Base-by-base conservation (phyloP, 2,797 vertebrate species). In the Mormyrops boulengeri region DNA sequence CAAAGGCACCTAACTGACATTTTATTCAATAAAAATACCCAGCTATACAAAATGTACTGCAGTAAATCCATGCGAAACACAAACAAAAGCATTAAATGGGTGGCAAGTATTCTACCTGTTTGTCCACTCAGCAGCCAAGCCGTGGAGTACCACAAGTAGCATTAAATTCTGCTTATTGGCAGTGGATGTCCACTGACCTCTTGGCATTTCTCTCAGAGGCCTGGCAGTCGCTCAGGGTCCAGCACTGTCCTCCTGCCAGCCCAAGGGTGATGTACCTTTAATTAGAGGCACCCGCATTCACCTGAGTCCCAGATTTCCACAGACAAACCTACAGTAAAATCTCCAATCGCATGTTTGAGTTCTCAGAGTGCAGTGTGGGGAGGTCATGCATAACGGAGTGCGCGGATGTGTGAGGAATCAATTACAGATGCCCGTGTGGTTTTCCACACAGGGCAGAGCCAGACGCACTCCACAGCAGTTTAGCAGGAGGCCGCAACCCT, bases 261-360 rank as follows among this genome's bases (percentile, higher is more conserved):
- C 93, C 94, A 91, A 38, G 85, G 91, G 93, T 89, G 90, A 89
- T 91, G 94, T 93, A 93, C 85, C 93, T 92, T 94, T 95, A 94
- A 95, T 95, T 94, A 92, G 92, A 93, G 93, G 90, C 92, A 91
- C 92, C 92, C 84, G 90, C 91, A 92, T 91, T 93, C 93, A 92
- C 92, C 94, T 92, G 94, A 92, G 91, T 8, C 91, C 89, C 91
- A 88, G 90, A 91, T 92, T 90, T 91, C 91, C 91, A 86, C 89
- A 89, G 52, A 90, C 91, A 89, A 94, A 93, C 92, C 92, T 5
- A 89, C 90, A 93, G 93, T 92, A 94, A 94, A 94, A 92, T 92
- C 92, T 77, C 91, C 92, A 92, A 94, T 93, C 3, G 9, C 91
- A 3, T 90, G 89, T 55, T 11, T 57, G 82, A 57, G 69, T 30